Conservation (phyloP, 2,888 invertebrate species). For the Prionchulus punctatus region DNA sequence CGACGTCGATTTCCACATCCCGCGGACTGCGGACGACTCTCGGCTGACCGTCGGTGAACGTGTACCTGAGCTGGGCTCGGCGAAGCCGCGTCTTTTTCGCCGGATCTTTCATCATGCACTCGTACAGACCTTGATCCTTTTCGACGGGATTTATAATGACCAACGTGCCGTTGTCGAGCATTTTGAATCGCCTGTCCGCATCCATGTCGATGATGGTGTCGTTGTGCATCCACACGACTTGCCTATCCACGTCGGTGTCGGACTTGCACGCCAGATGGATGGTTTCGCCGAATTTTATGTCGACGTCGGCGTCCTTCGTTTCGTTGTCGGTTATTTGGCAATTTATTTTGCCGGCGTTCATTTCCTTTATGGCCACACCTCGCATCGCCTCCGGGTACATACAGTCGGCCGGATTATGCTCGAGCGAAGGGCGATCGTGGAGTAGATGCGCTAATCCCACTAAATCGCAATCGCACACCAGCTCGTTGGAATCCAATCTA, state of each 20-base stretch:
- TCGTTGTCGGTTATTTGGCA: not conserved
- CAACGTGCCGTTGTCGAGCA: not conserved
- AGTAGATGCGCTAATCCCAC: not conserved
- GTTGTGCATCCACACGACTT: conserved; percentile 1
- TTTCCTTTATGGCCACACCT: not conserved
- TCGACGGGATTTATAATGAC: not conserved
- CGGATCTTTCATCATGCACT: not conserved
- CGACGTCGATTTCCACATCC: not conserved
- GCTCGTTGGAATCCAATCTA: not conserved
- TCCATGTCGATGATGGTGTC: not conserved
- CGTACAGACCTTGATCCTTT: not conserved
- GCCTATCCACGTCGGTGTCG: not conserved
- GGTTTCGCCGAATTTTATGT: not conserved
- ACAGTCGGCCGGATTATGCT: not conserved
- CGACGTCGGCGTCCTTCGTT: too few relatives aligned
- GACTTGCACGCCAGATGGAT: not conserved
- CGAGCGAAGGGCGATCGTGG: not conserved
- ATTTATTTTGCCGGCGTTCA: not conserved
- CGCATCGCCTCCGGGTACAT: not conserved
- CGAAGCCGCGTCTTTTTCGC: not conserved
- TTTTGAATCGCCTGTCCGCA: not conserved
- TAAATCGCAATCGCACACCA: not conserved
- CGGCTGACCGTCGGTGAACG: not conserved
- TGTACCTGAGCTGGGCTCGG: not conserved
- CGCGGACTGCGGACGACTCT: not conserved